These are phyloP conservation scores for Neosilurus mollespiculum DNA, from an alignment of 2,797 vertebrate species.

Conservation along the genomic window DNA sequence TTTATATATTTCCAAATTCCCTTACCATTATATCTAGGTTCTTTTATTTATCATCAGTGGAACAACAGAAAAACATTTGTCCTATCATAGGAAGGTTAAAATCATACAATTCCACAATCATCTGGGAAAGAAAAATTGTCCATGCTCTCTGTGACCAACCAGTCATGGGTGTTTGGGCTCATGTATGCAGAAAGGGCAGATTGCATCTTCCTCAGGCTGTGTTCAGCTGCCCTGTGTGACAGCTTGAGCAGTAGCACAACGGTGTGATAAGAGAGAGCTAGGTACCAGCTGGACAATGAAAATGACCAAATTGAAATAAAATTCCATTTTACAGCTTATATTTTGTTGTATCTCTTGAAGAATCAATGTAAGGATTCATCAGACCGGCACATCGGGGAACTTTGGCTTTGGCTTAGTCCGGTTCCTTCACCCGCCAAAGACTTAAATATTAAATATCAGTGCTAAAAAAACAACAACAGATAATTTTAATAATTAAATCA, in stretches of 20 bases:
- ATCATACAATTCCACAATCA: not conserved
- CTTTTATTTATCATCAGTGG: not conserved
- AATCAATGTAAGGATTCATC: conserved; percentile 4
- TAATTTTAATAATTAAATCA: no score
- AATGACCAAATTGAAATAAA: not conserved
- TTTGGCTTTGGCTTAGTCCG: no score
- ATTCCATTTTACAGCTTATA: not conserved
- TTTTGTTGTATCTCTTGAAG: not conserved
- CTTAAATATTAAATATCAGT: no score
- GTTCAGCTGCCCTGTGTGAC: not conserved
- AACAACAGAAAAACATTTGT: not conserved
- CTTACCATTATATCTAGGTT: not conserved
- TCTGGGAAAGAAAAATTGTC: not conserved
- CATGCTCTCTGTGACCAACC: not conserved
- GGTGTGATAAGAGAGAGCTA: not conserved
- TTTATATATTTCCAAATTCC: not conserved
- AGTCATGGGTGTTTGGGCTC: not conserved
- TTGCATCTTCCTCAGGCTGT: not conserved
- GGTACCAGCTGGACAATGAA: not conserved
- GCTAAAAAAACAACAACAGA: no score
- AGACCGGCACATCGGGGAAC: no score
- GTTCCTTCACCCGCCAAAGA: no score
- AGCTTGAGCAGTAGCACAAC: not conserved
- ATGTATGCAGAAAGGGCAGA: not conserved
- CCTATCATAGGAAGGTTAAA: not conserved